These are phyloP conservation scores for Punctoribates punctum DNA, from an alignment of 2,888 invertebrate genomes.

Conservation along the genomic window DNA sequence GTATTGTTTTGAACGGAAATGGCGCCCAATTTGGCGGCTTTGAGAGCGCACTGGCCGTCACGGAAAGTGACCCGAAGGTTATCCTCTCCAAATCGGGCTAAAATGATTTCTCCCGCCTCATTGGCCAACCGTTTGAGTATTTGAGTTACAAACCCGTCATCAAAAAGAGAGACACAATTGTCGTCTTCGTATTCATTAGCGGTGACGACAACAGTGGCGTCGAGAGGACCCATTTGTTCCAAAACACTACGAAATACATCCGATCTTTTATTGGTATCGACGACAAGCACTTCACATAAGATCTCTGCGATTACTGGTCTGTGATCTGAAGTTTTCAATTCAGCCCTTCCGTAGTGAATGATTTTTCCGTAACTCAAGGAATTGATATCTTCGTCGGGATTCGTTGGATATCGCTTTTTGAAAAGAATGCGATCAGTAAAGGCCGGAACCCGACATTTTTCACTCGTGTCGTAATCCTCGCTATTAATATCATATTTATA, in stretches of 20 bases:
- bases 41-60: slow-evolving; percentile 79
- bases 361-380: slow-evolving; percentile 70
- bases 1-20: slow-evolving; percentile 49
- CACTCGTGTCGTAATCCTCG: slow-evolving; percentile 98
- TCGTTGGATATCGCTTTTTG: slow-evolving; percentile 58
- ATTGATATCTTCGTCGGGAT: slow-evolving; percentile 41
- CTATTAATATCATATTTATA: slow-evolving; percentile 99
- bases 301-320: slow-evolving; percentile 85
- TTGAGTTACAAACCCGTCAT: slow-evolving; percentile 73
- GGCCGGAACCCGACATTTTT: slow-evolving; percentile 92
- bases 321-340: slow-evolving; percentile 95
- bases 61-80: slow-evolving; percentile 89
- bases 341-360: slow-evolving; percentile 84
- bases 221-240: slow-evolving; percentile 84
- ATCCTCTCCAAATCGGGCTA: slow-evolving; percentile 78
- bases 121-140: slow-evolving; percentile 73
- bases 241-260: slow-evolving; percentile 79
- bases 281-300: slow-evolving; percentile 77
- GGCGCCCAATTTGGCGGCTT: slow-evolving; percentile 55
- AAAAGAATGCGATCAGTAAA: slow-evolving; percentile 98
- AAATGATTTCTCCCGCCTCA: slow-evolving; percentile 78
- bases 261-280: slow-evolving; percentile 71
- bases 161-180: slow-evolving; percentile 60
- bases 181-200: slow-evolving; percentile 56
- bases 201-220: slow-evolving; percentile 80